Evolutionary conservation across 2,113 vertebrate genomes (phyloP).

Genomic region (Sprattus sprattus): DNA sequence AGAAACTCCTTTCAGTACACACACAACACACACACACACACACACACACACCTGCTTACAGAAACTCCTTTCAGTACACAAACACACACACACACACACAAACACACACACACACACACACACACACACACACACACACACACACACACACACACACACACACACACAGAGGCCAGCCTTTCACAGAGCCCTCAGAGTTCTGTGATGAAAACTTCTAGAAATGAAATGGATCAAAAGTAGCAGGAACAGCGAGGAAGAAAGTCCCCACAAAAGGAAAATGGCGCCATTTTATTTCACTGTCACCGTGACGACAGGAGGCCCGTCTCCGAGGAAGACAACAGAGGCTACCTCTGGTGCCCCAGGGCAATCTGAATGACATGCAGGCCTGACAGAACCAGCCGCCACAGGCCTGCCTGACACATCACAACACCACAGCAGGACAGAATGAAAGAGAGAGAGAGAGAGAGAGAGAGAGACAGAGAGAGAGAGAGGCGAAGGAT

Average conservation of each 20-base stretch:
- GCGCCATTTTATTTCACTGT: not conserved
- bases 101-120: slow-evolving; percentile 23
- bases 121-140: slow-evolving; percentile 23
- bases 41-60: too few species aligned
- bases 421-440: not conserved
- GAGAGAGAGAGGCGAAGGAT: not conserved
- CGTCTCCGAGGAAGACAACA: not conserved
- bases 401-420: not conserved
- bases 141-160: not conserved
- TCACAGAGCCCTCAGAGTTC: not conserved
- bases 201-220: slow-evolving; percentile 4
- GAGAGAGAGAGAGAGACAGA: not conserved
- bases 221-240: not conserved
- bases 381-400: not conserved
- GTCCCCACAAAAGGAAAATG: not conserved
- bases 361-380: not conserved
- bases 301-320: not conserved
- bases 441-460: slow-evolving; percentile 6
- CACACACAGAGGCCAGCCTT: not conserved
- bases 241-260: not conserved
- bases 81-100: slow-evolving; percentile 34
- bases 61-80: too few species aligned
- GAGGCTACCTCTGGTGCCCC: not conserved
- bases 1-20: too few species aligned
- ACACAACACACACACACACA: too few species aligned